Evolutionary conservation across 2,797 vertebrate genomes (phyloP), one percentile per base, ranked within the genome.

Genomic region (Crax fasciolata): DNA sequence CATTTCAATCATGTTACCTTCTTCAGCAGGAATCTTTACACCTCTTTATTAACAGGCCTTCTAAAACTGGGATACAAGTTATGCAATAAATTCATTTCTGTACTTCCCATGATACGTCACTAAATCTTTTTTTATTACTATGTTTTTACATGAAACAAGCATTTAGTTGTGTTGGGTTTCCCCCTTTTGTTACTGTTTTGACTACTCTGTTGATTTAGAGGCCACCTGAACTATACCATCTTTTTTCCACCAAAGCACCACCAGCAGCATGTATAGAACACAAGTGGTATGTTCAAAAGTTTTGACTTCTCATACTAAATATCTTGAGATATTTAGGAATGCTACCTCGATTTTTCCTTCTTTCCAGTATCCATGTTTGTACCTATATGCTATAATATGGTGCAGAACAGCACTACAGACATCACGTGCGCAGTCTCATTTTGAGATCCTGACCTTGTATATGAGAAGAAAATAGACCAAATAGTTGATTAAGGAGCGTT

Each of bases 401-500:
- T 35, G 44, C 41, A 91, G 43, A 70, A 9, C 30, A 44, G 24
- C 0, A 0, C 49, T 57, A 32, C 32, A 30, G 9, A n/a, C 11
- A 2, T 39, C 39, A 66, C 10, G 46, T 2, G 10, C 5, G 10
- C n/a, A 57, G 55, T 20, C 39, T 80, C 12, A 38, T 25, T 25
- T 28, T 0, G 0, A 51, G 51, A 9, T 11, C 35, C 49, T 41
- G 13, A 44, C 25, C 51, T 15, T 8, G 13, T 6, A 7, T 44
- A 35, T 32, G 24, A 39, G 71, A 10, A 28, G 28, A 4, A 19
- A 48, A 1, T 0, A 7, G 28, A 24, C 41, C 63, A 21, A 16
- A 28, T 44, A 38, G 0, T 10, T 0, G 1, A 6, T 14, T 70
- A 13, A 25, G 8, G 11, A 23, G 7, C 24, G 8, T 28, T 71